Evolutionary conservation across 2,797 vertebrate species (phyloP).

Genomic region (Onychomys torridus): DNA sequence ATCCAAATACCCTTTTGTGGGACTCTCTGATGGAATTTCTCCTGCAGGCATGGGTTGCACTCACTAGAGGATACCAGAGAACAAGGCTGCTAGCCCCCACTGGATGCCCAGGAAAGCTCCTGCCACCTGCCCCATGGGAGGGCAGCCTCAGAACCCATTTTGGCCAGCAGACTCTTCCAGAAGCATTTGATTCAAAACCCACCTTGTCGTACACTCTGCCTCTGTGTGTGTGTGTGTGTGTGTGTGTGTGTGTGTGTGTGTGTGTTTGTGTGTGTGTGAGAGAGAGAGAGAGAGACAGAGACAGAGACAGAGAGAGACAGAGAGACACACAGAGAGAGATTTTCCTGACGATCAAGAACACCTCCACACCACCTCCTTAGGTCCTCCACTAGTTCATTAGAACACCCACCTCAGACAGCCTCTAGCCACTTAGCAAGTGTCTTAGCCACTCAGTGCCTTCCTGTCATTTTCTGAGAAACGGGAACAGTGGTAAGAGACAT

Average conservation of each 20-base stretch:
- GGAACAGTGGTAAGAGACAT: not conserved
- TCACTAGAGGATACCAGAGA: conserved; percentile 31
- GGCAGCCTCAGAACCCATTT: not conserved
- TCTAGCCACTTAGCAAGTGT: not conserved
- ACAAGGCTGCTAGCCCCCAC: not conserved
- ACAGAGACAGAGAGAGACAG: too few relatives aligned
- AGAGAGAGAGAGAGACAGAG: too few relatives aligned
- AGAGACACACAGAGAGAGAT: too few relatives aligned
- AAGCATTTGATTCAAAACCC: not conserved
- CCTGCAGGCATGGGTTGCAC: not conserved
- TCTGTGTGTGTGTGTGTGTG: not conserved
- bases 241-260: not conserved
- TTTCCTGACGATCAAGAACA: not conserved
- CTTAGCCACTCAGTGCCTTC: not conserved
- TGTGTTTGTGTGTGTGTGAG: too few relatives aligned
- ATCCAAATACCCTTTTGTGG: not conserved
- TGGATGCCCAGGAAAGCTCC: not conserved
- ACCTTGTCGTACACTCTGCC: not conserved
- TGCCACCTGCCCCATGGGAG: rapidly evolving
- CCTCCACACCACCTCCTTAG: not conserved
- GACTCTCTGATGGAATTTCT: conserved; percentile 45
- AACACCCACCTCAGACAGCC: not conserved
- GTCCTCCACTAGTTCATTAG: not conserved
- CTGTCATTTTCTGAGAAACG: not conserved
- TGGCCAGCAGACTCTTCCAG: not conserved